These are phyloP conservation scores for Anthopleura sola DNA, from an alignment of 64 coral and sea anemone genomes.

Conservation along the genomic window DNA sequence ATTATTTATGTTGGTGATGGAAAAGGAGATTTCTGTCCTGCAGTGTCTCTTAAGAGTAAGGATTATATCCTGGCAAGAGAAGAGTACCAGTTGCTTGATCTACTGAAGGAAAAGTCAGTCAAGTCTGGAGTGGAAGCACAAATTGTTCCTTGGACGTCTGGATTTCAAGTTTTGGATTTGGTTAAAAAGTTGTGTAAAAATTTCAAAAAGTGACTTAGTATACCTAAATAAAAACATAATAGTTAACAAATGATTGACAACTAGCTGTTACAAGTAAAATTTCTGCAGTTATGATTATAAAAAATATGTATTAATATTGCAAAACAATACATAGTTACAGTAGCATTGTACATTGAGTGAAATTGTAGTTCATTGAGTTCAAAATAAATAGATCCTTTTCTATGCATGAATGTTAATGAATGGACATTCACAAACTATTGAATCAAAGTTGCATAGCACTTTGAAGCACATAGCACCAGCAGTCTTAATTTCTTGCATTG, in stretches of 20 bases:
- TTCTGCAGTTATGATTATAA: neutral
- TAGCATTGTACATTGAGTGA: too few species aligned
- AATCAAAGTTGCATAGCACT: too few species aligned
- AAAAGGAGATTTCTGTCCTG: slow-evolving; percentile 68
- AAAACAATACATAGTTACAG: too few species aligned
- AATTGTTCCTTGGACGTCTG: slow-evolving; percentile 76
- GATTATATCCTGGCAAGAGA: slow-evolving; percentile 76
- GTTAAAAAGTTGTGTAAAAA: neutral
- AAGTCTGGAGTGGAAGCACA: slow-evolving; percentile 46
- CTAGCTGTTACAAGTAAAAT: too few species aligned
- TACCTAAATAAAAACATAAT: neutral
- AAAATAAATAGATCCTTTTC: too few species aligned
- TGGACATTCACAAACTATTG: too few species aligned
- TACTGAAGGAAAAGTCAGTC: slow-evolving; percentile 44
- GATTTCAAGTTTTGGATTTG: slow-evolving; percentile 71
- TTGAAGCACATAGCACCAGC: too few species aligned
- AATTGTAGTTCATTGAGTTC: too few species aligned
- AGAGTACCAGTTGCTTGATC: slow-evolving; percentile 61
- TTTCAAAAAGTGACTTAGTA: neutral
- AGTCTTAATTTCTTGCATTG: too few species aligned
- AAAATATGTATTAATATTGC: too few species aligned
- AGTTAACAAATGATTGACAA: neutral
- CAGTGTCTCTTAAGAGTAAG: slow-evolving; percentile 28
- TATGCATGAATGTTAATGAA: neutral
- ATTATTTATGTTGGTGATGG: slow-evolving; percentile 97